phyloP scores from a whole-genome alignment of 1,140 invertebrate species.

The Diorhabda sublineata region DNA sequence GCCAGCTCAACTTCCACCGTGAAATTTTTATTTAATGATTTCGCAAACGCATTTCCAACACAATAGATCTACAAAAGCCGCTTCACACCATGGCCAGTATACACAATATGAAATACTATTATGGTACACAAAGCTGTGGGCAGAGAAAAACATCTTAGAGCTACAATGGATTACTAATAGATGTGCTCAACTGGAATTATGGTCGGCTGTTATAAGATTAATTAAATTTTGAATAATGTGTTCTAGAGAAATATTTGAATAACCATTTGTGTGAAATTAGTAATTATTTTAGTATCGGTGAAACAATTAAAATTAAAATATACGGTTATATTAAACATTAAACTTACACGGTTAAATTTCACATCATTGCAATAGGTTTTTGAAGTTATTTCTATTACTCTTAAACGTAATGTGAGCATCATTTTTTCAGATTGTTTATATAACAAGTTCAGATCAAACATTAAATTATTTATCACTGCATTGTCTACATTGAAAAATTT shows the following conservation, averaged over 20 bases:
- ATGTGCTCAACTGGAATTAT: constrained; percentile 12
- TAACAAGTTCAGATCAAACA: too few relatives aligned
- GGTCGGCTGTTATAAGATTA: constrained; percentile 1
- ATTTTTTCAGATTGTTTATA: too few relatives aligned
- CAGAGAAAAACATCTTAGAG: constrained; percentile 10
- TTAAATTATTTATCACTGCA: too few relatives aligned
- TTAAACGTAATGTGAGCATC: too few relatives aligned
- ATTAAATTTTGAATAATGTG: constrained; percentile 13
- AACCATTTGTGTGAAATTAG: background rate
- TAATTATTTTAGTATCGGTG: background rate
- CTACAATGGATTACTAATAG: constrained; percentile 15
- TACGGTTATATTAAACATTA: too few relatives aligned
- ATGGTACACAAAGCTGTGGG: constrained; percentile 9
- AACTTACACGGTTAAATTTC: too few relatives aligned
- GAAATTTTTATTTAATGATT: constrained; percentile 21
- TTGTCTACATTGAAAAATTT: too few relatives aligned
- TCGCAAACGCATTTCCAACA: constrained; percentile 10
- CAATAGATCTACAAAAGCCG: constrained; percentile 12
- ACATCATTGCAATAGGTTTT: too few relatives aligned
- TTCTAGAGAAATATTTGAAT: constrained; percentile 3
- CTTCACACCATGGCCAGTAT: constrained; percentile 12
- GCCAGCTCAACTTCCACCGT: constrained; percentile 11
- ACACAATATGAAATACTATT: constrained; percentile 18
- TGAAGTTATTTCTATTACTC: too few relatives aligned
- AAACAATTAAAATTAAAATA: background rate